Evolutionary conservation across 2,113 vertebrate species (phyloP).

Genomic region (Nothocercus julius): DNA sequence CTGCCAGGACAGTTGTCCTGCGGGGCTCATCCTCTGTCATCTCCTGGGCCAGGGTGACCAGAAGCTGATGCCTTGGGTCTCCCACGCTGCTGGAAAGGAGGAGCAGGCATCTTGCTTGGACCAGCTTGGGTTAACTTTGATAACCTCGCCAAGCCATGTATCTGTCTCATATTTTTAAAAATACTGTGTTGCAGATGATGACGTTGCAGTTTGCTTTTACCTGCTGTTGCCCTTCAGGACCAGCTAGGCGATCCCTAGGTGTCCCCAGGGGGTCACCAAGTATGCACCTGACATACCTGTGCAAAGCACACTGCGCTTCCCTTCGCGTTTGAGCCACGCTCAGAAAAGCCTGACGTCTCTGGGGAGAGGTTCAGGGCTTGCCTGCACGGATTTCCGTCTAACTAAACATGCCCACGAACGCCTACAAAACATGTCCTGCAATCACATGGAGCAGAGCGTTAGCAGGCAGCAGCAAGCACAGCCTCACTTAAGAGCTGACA

Average conservation of each 20-base stretch:
- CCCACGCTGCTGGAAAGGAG: fast-evolving
- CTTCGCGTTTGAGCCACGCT: too few species aligned
- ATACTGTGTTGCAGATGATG: not conserved
- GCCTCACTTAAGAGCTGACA: not conserved
- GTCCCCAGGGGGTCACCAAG: not conserved
- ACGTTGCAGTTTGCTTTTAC: not conserved
- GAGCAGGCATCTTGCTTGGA: not conserved
- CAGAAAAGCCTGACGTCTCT: too few species aligned
- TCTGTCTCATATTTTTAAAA: not conserved
- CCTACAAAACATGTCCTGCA: not conserved
- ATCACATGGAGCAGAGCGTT: not conserved
- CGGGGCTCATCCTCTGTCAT: not conserved
- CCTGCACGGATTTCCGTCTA: fast-evolving
- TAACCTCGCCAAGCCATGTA: not conserved
- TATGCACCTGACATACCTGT: not conserved
- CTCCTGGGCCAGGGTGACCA: not conserved
- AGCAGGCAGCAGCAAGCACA: not conserved
- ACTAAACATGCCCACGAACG: not conserved
- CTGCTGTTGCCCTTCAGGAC: not conserved
- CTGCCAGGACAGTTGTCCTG: not conserved
- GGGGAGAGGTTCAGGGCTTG: not conserved
- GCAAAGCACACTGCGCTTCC: not conserved
- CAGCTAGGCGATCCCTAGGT: not conserved
- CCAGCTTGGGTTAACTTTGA: not conserved
- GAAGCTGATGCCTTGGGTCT: fast-evolving